These are phyloP conservation scores for Meandrina meandrites DNA, from an alignment of 92 coral and sea anemone genomes.

Conservation along the genomic window DNA sequence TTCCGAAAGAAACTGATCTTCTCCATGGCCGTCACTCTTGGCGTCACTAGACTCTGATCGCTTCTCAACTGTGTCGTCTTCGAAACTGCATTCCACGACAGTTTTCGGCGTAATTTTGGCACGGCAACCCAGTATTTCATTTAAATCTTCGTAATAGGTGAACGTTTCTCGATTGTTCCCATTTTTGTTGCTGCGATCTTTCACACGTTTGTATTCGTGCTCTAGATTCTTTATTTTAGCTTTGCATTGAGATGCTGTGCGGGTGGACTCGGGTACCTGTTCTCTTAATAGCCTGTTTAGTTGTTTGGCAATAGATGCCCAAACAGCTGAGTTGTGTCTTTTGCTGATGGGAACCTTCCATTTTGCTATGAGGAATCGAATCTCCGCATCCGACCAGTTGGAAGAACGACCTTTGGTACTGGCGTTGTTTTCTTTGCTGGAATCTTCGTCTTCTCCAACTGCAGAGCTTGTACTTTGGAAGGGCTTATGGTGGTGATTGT, in stretches of 20 bases:
- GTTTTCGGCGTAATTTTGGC: slow-evolving; percentile 16
- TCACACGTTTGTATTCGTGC: slow-evolving; percentile 53
- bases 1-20: slow-evolving; percentile 6
- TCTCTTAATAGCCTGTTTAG: slow-evolving; percentile 19
- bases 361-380: slow-evolving; percentile 33
- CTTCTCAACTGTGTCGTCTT: slow-evolving; percentile 12
- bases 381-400: slow-evolving; percentile 56
- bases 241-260: slow-evolving; percentile 56
- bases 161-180: slow-evolving; percentile 40
- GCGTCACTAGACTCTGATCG: slow-evolving; percentile 17
- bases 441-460: too few relatives aligned
- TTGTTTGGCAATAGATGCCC: slow-evolving; percentile 46
- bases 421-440: background rate
- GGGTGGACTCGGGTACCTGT: slow-evolving; percentile 20
- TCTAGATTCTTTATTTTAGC: slow-evolving; percentile 44
- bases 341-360: slow-evolving; percentile 35
- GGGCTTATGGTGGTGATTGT: too few relatives aligned
- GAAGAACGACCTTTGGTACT: background rate
- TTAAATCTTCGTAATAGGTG: slow-evolving; percentile 1
- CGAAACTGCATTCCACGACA: slow-evolving; percentile 28
- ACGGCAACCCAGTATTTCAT: slow-evolving; percentile 5
- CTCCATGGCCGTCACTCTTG: slow-evolving; percentile 16
- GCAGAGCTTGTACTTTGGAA: too few relatives aligned
- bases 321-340: slow-evolving; percentile 21
- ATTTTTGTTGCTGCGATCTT: slow-evolving; percentile 40